These are phyloP conservation scores for Adoxophyes honmai DNA, from an alignment of 1,140 invertebrate species.

Conservation along the genomic window DNA sequence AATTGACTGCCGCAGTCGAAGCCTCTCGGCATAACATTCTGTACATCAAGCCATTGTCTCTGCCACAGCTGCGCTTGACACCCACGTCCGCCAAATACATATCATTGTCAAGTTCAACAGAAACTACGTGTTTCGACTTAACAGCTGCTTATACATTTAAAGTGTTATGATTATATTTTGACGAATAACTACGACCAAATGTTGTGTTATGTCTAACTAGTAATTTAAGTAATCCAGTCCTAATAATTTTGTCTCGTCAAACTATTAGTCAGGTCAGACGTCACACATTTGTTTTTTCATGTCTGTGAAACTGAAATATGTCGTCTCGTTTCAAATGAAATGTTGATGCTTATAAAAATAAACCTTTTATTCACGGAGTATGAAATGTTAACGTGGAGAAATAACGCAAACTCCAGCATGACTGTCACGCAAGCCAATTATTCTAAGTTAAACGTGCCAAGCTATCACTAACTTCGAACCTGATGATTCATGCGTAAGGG, in stretches of 20 bases:
- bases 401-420: neutral
- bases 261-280: too few relatives aligned
- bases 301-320: too few relatives aligned
- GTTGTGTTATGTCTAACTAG: too few relatives aligned
- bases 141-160: conserved; percentile 7
- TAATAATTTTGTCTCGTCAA: too few relatives aligned
- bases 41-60: conserved; percentile 42
- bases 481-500: neutral
- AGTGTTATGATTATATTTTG: too few relatives aligned
- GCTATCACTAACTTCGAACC: too few relatives aligned
- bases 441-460: too few relatives aligned
- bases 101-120: conserved; percentile 67
- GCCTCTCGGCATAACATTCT: conserved; percentile 32
- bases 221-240: too few relatives aligned
- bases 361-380: neutral
- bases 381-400: neutral
- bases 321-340: neutral
- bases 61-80: conserved; percentile 39
- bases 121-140: conserved; percentile 39
- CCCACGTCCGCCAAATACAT: conserved; percentile 54
- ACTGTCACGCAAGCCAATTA: too few relatives aligned
- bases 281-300: too few relatives aligned
- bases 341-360: conserved; percentile 6
- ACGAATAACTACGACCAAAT: too few relatives aligned
- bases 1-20: too few relatives aligned